Evolutionary conservation across 2,113 vertebrate genomes (phyloP), one percentile per base, ranked within the genome.

Genomic region (Micronycteris hirsuta): DNA sequence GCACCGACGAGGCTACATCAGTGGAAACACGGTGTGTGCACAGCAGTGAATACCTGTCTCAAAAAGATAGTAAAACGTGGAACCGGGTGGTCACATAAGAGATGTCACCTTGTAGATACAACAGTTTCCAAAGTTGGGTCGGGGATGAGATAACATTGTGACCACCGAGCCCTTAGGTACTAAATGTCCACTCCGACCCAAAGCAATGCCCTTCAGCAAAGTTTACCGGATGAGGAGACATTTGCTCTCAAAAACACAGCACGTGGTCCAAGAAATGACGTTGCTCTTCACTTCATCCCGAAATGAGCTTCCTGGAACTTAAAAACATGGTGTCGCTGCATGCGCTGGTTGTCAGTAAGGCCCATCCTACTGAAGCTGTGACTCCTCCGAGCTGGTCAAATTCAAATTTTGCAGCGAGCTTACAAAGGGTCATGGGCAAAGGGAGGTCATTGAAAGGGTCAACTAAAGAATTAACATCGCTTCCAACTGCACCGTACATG

Each of bases 381-480:
- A 58, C 4, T 89, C 22, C 78, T 96, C 56, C 83, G 93, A 91
- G 87, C 84, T 78, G 58, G 47, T 93, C 80, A 84, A 85, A 93
- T 74, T 68, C 74, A 84, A 96, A 81, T 41, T 78, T 36, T 26
- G 4, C 71, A 67, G 76, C 81, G 92, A 87, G 16, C 36, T 73
- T 89, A 77, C 38, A 76, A 92, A 88, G 52, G 65, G 81, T 91
- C 94, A 93, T 31, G 93, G 76, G 61, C 82, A 73, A 89, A 77
- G 38, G 9, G 28, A 89, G 65, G 65, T 89, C 81, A 93, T 96
- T 92, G 74, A 97, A 88, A 96, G 76, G 80, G 94, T 96, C 71
- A 91, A 82, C 52, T 77, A 81, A 90, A 93, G 93, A 92, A 96
- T 96, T 96, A 78, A 97, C 85, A 77, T 82, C 58, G 85, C 19